These are phyloP conservation scores for Oncorhynchus tshawytscha DNA, from an alignment of 2,113 vertebrate genomes.

Conservation along the genomic window DNA sequence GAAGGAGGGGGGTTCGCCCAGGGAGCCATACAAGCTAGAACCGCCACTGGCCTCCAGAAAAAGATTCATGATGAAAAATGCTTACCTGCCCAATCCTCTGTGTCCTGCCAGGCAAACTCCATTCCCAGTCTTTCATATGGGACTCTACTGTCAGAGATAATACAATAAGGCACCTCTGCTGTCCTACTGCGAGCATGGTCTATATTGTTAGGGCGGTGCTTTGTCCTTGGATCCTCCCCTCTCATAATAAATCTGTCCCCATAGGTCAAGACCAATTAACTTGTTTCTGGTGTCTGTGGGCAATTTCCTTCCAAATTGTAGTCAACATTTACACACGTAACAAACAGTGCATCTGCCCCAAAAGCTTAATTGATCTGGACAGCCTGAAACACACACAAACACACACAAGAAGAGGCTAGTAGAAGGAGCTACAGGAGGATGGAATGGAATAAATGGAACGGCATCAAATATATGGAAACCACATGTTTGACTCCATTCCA, in stretches of 20 bases:
- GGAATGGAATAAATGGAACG: too few relatives aligned
- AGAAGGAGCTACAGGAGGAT: too few relatives aligned
- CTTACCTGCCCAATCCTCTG: not conserved
- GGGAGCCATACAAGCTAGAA: too few relatives aligned
- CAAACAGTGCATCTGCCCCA: not conserved
- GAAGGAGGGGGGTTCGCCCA: too few relatives aligned
- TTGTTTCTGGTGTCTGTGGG: not conserved
- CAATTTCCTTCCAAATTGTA: not conserved
- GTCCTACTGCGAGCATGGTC: not conserved
- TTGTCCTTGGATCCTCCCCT: conserved; percentile 7
- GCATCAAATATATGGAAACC: too few relatives aligned
- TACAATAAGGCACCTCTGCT: not conserved
- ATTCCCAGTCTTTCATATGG: not conserved
- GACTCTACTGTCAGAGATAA: not conserved
- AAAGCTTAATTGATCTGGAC: not conserved
- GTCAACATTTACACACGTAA: not conserved
- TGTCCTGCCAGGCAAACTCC: not conserved
- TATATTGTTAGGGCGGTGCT: not conserved
- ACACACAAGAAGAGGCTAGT: not conserved
- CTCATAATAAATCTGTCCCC: not conserved
- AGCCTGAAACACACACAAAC: conserved; percentile 7
- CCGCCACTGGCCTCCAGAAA: too few relatives aligned
- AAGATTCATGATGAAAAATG: too few relatives aligned
- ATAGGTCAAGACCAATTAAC: not conserved
- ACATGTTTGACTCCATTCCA: too few relatives aligned